These are phyloP conservation scores for Eudyptes chrysolophus DNA, from an alignment of 2,113 vertebrate species.

Conservation along the genomic window DNA sequence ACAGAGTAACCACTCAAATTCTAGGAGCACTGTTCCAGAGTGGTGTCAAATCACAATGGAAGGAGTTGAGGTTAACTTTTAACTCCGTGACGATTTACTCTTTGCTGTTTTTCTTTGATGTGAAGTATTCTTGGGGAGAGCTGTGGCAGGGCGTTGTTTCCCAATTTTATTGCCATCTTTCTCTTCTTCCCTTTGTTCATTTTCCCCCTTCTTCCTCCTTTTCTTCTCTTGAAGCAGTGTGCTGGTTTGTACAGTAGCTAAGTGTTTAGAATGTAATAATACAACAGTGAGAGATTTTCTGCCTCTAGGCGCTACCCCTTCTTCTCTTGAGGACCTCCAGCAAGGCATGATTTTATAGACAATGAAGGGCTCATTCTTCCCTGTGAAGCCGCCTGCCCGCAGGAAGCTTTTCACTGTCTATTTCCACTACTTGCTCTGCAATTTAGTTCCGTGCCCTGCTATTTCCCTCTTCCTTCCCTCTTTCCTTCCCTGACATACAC, in stretches of 20 bases:
- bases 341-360: conserved; percentile 63
- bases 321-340: conserved; percentile 55
- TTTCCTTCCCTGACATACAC: background rate
- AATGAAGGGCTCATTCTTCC: conserved; percentile 45
- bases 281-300: conserved; percentile 43
- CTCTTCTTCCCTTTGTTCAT: conserved; percentile 21
- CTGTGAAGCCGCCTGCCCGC: conserved; percentile 28
- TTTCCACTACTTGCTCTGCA: conserved; percentile 56
- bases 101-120: conserved; percentile 16
- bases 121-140: background rate
- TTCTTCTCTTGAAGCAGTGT: conserved; percentile 22
- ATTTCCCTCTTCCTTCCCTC: conserved; percentile 41
- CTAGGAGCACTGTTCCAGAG: background rate
- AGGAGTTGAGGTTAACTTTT: conserved; percentile 42
- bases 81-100: background rate
- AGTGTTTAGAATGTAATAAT: conserved; percentile 48
- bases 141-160: background rate
- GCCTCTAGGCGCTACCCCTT: conserved; percentile 45
- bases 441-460: conserved; percentile 43
- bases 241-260: conserved; percentile 36
- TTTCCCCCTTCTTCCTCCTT: background rate
- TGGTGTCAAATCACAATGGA: conserved; percentile 48
- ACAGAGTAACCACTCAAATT: conserved; percentile 32
- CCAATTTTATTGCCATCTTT: background rate
- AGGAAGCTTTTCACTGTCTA: conserved; percentile 58